Evolutionary conservation across 2,888 invertebrate species (phyloP), one percentile per base, ranked within the genome.

Genomic region (Tachina grossa): DNA sequence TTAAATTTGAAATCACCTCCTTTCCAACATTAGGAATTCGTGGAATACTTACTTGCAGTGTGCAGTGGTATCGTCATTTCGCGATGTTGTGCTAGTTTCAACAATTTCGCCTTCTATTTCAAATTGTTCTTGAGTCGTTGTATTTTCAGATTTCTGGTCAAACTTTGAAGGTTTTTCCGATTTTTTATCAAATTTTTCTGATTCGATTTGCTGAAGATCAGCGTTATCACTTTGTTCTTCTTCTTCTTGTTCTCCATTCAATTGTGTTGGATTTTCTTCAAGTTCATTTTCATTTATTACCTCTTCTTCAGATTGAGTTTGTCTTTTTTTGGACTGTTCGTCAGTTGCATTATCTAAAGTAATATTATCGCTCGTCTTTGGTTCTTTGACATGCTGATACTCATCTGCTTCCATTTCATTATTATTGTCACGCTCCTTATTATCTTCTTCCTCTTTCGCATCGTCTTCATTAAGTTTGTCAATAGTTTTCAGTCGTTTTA

Each of bases 301-400:
- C 11, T 94, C 94, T 6, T 94, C 94, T 51, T 95, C 94, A 78
- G 94, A 94, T 59, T 95, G 93, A 83, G 95, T 94, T n/a, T 95
- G 94, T 9, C 92, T 88, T 87, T 92, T 88, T 71, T 92, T 93
- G 0, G 96, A 96, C 93, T 98, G 98, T 87, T 98, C 97, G 91
- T 96, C 95, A 0, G 96, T 96, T 0, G 96, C 96, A 69, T 95
- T 95, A 88, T 97, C 97, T 87, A 96, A 91, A 2, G 95, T 94
- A 90, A 97, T 96, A 77, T 96, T 94, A 90, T 97, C 96, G 86
- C 94, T 94, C 82, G 95, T 94, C 84, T 96, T 95, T 0, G 96
- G 95, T 87, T 97, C 96, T 89, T 96, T 96, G 3, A 98, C 96
- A 90, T 98, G 98, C 90, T 98, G 96, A 92, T 96, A 97, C 85